Conservation (phyloP, 1,140 invertebrate genomes). For the Lepidurus packardi region DNA sequence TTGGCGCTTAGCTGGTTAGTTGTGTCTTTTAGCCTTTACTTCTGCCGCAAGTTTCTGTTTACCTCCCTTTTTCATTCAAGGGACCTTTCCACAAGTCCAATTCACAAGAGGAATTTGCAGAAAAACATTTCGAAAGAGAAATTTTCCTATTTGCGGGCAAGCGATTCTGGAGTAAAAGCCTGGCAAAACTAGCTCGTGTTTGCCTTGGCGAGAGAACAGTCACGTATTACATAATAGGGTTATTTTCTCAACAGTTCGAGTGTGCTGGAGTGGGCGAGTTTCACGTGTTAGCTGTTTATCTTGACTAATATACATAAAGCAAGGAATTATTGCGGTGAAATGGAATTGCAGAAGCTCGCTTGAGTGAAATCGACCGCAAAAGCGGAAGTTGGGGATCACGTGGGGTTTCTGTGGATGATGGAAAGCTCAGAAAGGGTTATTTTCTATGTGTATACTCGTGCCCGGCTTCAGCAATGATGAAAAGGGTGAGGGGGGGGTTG, state of each 20-base stretch:
- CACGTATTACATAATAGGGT: conserved; percentile 1
- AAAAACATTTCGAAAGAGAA: not conserved
- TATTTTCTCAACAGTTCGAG: not conserved
- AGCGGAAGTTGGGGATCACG: not conserved
- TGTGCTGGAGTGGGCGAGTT: not conserved
- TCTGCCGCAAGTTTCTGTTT: not conserved
- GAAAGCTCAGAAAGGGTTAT: not conserved
- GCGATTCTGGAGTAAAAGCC: not conserved
- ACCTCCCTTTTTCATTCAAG: not conserved
- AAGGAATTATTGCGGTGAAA: not conserved
- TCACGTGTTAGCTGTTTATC: not conserved
- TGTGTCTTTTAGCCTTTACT: not conserved
- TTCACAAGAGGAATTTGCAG: not conserved
- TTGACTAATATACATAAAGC: not conserved
- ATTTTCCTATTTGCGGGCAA: not conserved
- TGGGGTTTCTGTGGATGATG: not conserved
- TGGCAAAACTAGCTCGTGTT: not conserved
- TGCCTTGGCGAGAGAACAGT: not conserved
- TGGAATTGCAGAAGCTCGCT: not conserved
- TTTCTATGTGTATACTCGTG: not conserved
- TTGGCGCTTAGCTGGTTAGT: conserved; percentile 16
- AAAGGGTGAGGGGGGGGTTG: not conserved
- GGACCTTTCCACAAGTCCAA: not conserved
- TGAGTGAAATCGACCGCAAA: conserved; percentile 21
- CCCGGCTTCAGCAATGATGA: not conserved